phyloP scores from a whole-genome alignment of 2,797 vertebrate species.

The Neostethus bicornis region DNA sequence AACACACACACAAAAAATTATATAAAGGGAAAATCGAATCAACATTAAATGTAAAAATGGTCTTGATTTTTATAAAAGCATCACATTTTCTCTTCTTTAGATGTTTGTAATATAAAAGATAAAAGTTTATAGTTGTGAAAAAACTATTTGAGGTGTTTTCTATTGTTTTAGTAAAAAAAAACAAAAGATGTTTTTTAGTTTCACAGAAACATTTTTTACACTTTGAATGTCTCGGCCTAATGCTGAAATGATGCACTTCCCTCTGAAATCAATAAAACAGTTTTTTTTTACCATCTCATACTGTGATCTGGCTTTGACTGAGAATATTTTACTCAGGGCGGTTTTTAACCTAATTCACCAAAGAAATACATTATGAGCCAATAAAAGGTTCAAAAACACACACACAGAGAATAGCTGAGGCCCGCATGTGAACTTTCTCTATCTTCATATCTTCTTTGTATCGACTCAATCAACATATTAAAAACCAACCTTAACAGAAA shows the following conservation, averaged over 20 bases:
- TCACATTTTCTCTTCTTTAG: too few relatives aligned
- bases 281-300: neutral
- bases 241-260: neutral
- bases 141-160: neutral
- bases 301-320: neutral
- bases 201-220: neutral
- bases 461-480: constrained; percentile 25
- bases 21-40: too few relatives aligned
- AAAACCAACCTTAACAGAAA: constrained; percentile 16
- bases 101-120: too few relatives aligned
- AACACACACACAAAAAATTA: too few relatives aligned
- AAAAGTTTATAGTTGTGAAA: too few relatives aligned
- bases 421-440: constrained; percentile 15
- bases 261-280: constrained; percentile 5
- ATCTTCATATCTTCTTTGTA: constrained; percentile 33
- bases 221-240: neutral
- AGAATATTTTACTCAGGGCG: neutral
- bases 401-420: too few relatives aligned
- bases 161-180: neutral
- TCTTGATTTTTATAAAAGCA: too few relatives aligned
- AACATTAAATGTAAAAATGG: too few relatives aligned
- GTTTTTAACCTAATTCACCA: neutral
- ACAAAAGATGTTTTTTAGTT: too few relatives aligned
- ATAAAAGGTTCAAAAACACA: neutral
- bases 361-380: neutral